phyloP scores from a whole-genome alignment of 2,888 invertebrate genomes.

The Drosophila nigricruria region DNA sequence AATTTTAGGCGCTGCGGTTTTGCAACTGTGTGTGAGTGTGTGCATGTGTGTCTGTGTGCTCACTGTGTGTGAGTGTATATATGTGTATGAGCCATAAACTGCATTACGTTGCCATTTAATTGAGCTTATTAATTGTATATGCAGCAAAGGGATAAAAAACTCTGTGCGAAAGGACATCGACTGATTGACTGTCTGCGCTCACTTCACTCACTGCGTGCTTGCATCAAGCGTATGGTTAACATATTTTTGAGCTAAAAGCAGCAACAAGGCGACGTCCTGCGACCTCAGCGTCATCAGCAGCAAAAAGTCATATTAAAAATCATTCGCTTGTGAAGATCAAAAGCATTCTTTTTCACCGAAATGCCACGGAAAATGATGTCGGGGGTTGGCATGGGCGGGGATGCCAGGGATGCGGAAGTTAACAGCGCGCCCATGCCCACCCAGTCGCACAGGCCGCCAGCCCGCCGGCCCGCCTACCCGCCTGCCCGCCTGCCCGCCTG shows the following conservation, averaged over 20 bases:
- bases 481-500: conserved; percentile 34
- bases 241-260: conserved; percentile 35
- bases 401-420: conserved; percentile 52
- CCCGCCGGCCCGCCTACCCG: conserved; percentile 9
- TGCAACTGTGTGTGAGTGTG: conserved; percentile 12
- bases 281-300: conserved; percentile 47
- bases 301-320: conserved; percentile 83
- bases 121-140: conserved; percentile 67
- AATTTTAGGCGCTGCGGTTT: conserved; percentile 63
- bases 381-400: conserved; percentile 32
- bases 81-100: conserved; percentile 33
- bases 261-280: not conserved
- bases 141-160: conserved; percentile 13
- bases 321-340: conserved; percentile 85
- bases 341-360: conserved; percentile 83
- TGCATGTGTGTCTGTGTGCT: not conserved
- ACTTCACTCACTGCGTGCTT: conserved; percentile 47
- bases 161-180: conserved; percentile 13
- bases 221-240: conserved; percentile 27
- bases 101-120: conserved; percentile 55
- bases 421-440: conserved; percentile 47
- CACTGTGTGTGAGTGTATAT: conserved; percentile 4
- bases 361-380: conserved; percentile 76
- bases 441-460: conserved; percentile 2
- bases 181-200: conserved; percentile 65